Evolutionary conservation across 2,113 vertebrate genomes (phyloP), one percentile per base, ranked within the genome.

Genomic region (Phaethornis superciliosus): DNA sequence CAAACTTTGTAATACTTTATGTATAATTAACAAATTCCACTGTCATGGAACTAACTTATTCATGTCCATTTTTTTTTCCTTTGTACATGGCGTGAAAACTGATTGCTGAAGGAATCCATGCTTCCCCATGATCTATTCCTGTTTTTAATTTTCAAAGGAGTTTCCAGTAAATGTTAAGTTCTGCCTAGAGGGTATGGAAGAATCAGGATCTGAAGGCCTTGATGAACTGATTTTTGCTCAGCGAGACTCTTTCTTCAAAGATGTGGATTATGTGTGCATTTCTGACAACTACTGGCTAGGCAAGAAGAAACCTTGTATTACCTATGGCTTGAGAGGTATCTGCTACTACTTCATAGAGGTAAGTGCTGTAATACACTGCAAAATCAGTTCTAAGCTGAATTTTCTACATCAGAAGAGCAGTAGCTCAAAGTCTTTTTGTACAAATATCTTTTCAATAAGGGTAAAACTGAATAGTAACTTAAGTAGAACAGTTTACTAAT

Each of bases 251-350:
- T 99, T 99, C 97, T 98, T 99, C 32, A 99, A 99, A 94, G 98
- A 97, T 0, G 99, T 99, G 51, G 99, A 99, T 97, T 99, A 98
- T 1, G 70, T 99, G 80, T 99, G 99, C 96, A 99, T 99, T 94
- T 99, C 99, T 10, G 99, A 99, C 97, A 99, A 99, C 94, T 99
- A 99, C 97, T 99, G 99, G 99, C 98, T 99, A 74, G 99, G 99
- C 30, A 99, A 99, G 95, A 98, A 89, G 75, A 99, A 99, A 87
- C 99, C 99, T 26, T 99, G 99, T 94, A 98, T 99, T 96, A 99
- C 99, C 1, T 99, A 99, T 1, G 99, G 99, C 5, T 98, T 99
- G 89, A 97, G 99, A 80, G 99, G 99, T 76, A 98, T 99, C 94
- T 99, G 99, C 94, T 99, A 99, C 95, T 99, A 99, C 93, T 99